Base-by-base conservation (phyloP, 2,113 vertebrate genomes). In the Aspiorhynchus laticeps region DNA sequence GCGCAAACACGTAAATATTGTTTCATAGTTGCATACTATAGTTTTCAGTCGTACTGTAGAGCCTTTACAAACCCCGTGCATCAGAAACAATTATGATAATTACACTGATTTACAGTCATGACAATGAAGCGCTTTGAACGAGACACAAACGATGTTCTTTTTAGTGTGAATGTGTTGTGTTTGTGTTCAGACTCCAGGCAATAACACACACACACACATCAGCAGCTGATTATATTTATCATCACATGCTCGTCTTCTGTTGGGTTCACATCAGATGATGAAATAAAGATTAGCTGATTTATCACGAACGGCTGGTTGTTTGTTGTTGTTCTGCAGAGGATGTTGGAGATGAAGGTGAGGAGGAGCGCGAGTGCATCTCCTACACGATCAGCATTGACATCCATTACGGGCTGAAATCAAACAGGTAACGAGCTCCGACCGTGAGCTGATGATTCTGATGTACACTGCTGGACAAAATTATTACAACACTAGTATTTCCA, bases 331-430 rank as follows among this genome's bases (percentile, higher is more conserved):
- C 8, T 24, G 43, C 94, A 99, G 98, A 99, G 97, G 98, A 99
- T 91, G 98, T 99, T 76, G 96, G 97, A 38, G 98, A 99, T 93
- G 98, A 99, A 96, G 97, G 97, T 89, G 98, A 99, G 91, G 98
- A 99, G 84, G 98, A 99, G 89, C 98, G 97, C 86, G 98, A 99
- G 90, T 97, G 95, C 90, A 98, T 98, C 93, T 97, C 97, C 63
- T 99, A 99, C 88, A 97, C 94, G 87, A 91, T 99, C 93, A 99
- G 92, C 92, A 98, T 96, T 90, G 98, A 99, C 93, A 98, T 99
- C 90, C 98, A 97, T 91, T 99, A 99, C 86, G 98, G 98, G 41
- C 91, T 99, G 46, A 99, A 99, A 90, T 99, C 98, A 46, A 99
- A 98, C 93, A 99, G 98, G 98, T 99, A 91, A 90, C 65, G 15